Conservation (phyloP, 92 coral and sea anemone species). For the Meandrina meandrites region DNA sequence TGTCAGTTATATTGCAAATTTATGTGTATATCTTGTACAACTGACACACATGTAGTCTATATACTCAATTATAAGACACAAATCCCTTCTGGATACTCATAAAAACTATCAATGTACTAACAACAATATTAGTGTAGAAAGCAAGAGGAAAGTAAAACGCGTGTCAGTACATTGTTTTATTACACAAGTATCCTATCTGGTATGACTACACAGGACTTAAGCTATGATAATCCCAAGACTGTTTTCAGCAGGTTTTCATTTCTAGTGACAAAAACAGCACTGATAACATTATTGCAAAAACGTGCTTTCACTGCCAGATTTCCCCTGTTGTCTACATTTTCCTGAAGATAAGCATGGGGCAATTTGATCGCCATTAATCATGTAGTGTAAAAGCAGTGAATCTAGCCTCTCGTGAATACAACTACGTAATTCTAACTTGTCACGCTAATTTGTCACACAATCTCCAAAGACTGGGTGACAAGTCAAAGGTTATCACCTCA, state of each 20-base stretch:
- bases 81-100: background rate
- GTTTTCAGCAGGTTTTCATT: background rate
- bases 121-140: background rate
- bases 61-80: background rate
- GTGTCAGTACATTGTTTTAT: constrained; percentile 10
- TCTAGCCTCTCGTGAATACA: background rate
- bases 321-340: background rate
- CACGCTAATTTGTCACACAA: background rate
- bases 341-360: background rate
- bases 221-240: background rate
- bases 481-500: background rate
- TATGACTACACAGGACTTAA: background rate
- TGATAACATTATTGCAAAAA: constrained; percentile 7
- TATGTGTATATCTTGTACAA: background rate
- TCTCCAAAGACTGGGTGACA: background rate
- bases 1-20: background rate
- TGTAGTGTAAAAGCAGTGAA: constrained; percentile 2
- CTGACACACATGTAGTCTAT: background rate
- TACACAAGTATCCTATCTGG: constrained; percentile 30
- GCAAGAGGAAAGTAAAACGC: background rate
- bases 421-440: background rate
- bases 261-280: constrained; percentile 16
- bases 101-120: background rate
- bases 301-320: background rate
- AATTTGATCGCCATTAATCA: background rate